Conservation (phyloP, 1,140 invertebrate genomes). For the Zaprionus capensis region DNA sequence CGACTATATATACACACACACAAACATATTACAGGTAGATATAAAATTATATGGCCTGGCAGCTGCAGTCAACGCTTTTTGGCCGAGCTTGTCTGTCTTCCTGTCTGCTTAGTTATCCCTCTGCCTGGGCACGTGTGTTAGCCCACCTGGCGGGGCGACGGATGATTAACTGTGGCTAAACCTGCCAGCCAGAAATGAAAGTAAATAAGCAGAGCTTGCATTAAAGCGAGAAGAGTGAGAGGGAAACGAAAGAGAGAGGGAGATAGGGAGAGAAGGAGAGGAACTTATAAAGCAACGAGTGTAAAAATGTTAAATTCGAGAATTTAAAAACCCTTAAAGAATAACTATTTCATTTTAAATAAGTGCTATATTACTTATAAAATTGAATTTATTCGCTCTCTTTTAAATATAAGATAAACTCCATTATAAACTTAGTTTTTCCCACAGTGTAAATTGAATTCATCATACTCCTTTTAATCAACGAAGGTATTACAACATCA, state of each 20-base stretch:
- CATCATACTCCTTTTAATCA: no score
- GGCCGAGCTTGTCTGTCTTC: neutral
- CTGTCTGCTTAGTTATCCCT: conserved; percentile 34
- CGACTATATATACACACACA: conserved; percentile 5
- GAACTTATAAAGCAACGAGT: no score
- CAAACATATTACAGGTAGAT: conserved; percentile 23
- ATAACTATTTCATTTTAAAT: no score
- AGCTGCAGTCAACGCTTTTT: conserved; percentile 69
- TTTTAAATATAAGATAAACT: no score
- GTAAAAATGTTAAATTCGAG: neutral
- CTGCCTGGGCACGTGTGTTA: conserved; percentile 24
- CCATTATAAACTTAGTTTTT: no score
- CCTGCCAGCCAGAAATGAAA: conserved; percentile 5
- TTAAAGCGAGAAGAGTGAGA: neutral
- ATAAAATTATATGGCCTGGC: conserved; percentile 73
- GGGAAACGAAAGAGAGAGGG: neutral
- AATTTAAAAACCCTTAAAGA: neutral
- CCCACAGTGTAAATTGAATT: no score
- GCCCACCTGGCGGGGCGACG: conserved; percentile 9
- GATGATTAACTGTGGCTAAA: conserved; percentile 47
- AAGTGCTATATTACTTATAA: no score
- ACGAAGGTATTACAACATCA: no score
- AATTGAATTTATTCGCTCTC: no score
- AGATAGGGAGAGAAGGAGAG: neutral
- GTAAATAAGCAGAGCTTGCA: neutral